phyloP scores from a whole-genome alignment of 1,140 invertebrate species.

The Trypoxylus dichotomus region DNA sequence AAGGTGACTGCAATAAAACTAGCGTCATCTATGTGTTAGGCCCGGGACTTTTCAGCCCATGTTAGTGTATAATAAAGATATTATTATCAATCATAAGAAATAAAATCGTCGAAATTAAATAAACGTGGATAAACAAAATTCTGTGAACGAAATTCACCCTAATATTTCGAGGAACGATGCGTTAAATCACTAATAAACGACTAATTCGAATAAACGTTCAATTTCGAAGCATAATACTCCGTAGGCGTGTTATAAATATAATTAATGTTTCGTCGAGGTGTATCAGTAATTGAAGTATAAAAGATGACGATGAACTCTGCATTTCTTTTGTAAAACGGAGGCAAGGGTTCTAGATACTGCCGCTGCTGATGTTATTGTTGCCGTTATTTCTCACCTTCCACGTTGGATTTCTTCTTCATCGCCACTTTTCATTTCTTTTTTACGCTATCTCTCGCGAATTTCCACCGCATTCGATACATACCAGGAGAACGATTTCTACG shows the following conservation, averaged over 20 bases:
- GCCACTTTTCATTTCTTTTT: not conserved
- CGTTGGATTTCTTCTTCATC: not conserved
- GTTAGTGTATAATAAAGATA: too few species aligned
- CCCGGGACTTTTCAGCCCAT: too few species aligned
- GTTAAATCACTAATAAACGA: slow-evolving; percentile 32
- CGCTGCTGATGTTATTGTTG: not conserved
- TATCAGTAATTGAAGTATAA: slow-evolving; percentile 26
- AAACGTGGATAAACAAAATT: not conserved
- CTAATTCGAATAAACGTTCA: slow-evolving; percentile 42
- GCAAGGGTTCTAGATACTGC: not conserved
- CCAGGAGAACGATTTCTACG: not conserved
- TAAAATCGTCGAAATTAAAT: too few species aligned
- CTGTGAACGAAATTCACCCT: not conserved
- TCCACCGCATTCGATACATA: not conserved
- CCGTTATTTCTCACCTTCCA: not conserved
- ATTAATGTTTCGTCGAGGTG: slow-evolving; percentile 18
- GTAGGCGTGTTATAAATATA: slow-evolving; percentile 10
- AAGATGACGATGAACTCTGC: slow-evolving; percentile 18
- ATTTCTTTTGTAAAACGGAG: slow-evolving; percentile 22
- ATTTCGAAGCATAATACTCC: slow-evolving; percentile 32
- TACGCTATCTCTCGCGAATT: not conserved
- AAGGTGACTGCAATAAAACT: too few species aligned
- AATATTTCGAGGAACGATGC: not conserved
- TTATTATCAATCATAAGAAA: too few species aligned
- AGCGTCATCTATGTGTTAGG: too few species aligned